These are phyloP conservation scores for Scylla paramamosain DNA, from an alignment of 1,140 invertebrate species.

Conservation along the genomic window DNA sequence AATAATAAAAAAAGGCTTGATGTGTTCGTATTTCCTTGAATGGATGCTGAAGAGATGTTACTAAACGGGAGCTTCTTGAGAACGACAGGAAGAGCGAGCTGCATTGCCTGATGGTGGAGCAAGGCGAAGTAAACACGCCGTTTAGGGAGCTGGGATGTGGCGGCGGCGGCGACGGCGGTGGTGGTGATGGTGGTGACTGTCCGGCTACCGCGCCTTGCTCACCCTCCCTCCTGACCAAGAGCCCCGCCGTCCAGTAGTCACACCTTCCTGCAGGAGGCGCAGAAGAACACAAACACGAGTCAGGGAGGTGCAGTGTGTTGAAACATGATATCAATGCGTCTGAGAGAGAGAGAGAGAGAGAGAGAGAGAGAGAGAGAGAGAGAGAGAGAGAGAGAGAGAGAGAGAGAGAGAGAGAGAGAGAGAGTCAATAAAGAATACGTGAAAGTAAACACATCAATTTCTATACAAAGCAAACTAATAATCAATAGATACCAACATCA, in stretches of 20 bases:
- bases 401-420: slow-evolving; percentile 31
- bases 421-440: no score
- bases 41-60: background rate
- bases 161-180: background rate
- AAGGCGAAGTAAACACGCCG: background rate
- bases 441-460: background rate
- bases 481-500: no score
- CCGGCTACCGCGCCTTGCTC: background rate
- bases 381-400: slow-evolving; percentile 63
- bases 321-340: background rate
- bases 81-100: background rate
- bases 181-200: background rate
- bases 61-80: slow-evolving; percentile 16
- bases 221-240: slow-evolving; percentile 67
- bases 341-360: slow-evolving; percentile 58
- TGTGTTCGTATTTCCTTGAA: background rate
- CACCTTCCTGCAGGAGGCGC: slow-evolving; percentile 59
- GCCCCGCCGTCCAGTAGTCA: slow-evolving; percentile 73
- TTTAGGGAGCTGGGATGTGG: background rate
- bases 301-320: background rate
- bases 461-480: no score
- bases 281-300: background rate
- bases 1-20: background rate
- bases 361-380: slow-evolving; percentile 59
- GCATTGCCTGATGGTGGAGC: background rate